Evolutionary conservation across 2,888 invertebrate species (phyloP).

Genomic region (Marronus borbonicus): DNA sequence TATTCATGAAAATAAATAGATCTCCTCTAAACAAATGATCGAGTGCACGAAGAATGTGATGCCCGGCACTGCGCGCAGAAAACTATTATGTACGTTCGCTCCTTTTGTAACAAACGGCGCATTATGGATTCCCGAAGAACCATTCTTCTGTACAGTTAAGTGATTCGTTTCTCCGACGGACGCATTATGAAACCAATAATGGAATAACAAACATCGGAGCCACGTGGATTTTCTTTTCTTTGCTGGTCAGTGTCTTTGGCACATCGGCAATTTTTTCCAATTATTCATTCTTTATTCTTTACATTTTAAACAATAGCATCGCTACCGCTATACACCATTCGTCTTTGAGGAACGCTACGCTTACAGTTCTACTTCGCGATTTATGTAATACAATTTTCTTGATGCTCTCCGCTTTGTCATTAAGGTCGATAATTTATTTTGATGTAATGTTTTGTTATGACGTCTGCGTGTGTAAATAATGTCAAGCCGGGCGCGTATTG

Average conservation of each 20-base stretch:
- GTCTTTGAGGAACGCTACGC: slow-evolving; percentile 32
- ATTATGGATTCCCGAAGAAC: slow-evolving; percentile 40
- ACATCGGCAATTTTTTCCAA: slow-evolving; percentile 38
- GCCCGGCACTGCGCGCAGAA: slow-evolving; percentile 20
- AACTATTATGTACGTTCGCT: slow-evolving; percentile 35
- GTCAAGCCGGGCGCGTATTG: slow-evolving; percentile 10
- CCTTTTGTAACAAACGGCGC: slow-evolving; percentile 43
- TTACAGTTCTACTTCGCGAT: slow-evolving; percentile 12
- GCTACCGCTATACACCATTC: slow-evolving; percentile 19
- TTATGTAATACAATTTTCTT: slow-evolving; percentile 16
- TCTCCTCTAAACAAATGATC: slow-evolving; percentile 41
- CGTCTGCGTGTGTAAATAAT: slow-evolving; percentile 32
- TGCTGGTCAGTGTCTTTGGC: slow-evolving; percentile 43
- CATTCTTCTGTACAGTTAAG: slow-evolving; percentile 38
- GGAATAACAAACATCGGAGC: slow-evolving; percentile 38
- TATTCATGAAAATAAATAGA: slow-evolving; percentile 43
- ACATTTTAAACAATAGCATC: slow-evolving; percentile 33
- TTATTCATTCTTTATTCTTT: slow-evolving; percentile 44
- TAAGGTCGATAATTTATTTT: slow-evolving; percentile 30
- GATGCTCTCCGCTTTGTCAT: slow-evolving; percentile 6
- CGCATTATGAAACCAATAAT: slow-evolving; percentile 45
- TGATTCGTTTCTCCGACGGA: slow-evolving; percentile 43
- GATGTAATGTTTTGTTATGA: slow-evolving; percentile 36
- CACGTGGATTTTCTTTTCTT: slow-evolving; percentile 29
- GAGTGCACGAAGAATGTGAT: slow-evolving; percentile 41